Base-by-base conservation (phyloP, 2,113 vertebrate genomes). In the Halcyon senegalensis region DNA sequence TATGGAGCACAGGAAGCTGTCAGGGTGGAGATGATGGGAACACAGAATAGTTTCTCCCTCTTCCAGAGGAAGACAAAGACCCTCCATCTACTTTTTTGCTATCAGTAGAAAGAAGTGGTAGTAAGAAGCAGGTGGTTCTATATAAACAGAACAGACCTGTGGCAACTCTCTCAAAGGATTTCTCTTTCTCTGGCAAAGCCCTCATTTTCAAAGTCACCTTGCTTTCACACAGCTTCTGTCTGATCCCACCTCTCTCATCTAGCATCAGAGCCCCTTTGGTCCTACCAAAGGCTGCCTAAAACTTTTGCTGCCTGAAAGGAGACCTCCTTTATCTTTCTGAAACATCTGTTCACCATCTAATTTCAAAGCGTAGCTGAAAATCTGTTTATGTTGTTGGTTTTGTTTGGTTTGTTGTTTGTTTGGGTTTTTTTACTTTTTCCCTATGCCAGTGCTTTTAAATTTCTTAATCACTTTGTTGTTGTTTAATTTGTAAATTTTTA, bases 361-460 rank as follows among this genome's bases (percentile, higher is more conserved):
- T 97, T 96, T 94, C 94, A 96, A 96, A 96, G 90, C 77, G 46
- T 25, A 89, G n/a, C 73, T 89, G 46, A 66, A 93, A 95, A 66
- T 72, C 4, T 55, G 60, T 79, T 93, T 50, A 50, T 50, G 24
- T 50, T 24, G 48, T 50, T 50, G 25, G 27, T 55, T 55, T 55
- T 55, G 51, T 28, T 46, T 46, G 46, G 20, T 46, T 46, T 20
- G 46, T 12, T 51, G 51, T 51, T 51, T 25, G 25, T 55, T 55
- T 83, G 58, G 37, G 21, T 58, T 53, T 56, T 85, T 87, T 55
- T 37, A n/a, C 23, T 83, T 87, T 80, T 84, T 3, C 27, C 30
- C 19, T 3, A n/a, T 78, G 64, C 48, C 46, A 75, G 35, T 89
- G 53, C 80, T 93, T 93, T 94, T 84, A 59, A 59, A 91, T 84